Conservation (phyloP, 2,797 vertebrate species). For the Rhyacichthys aspro region DNA sequence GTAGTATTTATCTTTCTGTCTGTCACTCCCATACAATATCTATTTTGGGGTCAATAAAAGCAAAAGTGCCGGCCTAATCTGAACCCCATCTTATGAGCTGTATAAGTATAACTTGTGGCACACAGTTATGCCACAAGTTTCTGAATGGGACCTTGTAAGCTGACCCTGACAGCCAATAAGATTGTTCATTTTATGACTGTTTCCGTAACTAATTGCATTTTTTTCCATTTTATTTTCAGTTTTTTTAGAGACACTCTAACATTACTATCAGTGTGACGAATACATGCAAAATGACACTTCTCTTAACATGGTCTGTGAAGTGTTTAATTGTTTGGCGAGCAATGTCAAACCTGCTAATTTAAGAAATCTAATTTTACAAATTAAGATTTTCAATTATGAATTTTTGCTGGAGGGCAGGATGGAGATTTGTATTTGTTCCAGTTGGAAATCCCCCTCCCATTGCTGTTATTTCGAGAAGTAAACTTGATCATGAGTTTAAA, state of each 20-base stretch:
- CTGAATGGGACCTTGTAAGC: neutral
- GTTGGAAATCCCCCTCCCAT: slow-evolving; percentile 42
- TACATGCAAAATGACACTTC: no score
- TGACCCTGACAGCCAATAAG: no score
- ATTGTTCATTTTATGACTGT: no score
- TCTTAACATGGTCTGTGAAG: no score
- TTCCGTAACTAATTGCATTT: no score
- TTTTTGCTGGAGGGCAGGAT: slow-evolving; percentile 13
- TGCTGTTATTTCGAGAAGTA: slow-evolving; percentile 34
- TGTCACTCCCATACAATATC: no score
- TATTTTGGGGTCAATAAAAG: no score
- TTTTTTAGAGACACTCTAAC: neutral
- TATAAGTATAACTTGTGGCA: neutral
- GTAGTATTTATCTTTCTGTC: no score
- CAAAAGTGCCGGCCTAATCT: no score
- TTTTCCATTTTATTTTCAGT: neutral
- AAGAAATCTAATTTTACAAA: slow-evolving; percentile 7
- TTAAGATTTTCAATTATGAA: slow-evolving; percentile 17
- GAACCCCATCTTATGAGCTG: no score
- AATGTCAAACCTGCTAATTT: neutral
- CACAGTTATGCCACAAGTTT: neutral
- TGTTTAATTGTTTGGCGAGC: neutral
- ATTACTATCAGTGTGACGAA: neutral
- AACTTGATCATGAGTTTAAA: slow-evolving; percentile 62
- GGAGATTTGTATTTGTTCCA: slow-evolving; percentile 11